Conservation (phyloP, 1,140 invertebrate genomes). For the Plectrocnemia conspersa region DNA sequence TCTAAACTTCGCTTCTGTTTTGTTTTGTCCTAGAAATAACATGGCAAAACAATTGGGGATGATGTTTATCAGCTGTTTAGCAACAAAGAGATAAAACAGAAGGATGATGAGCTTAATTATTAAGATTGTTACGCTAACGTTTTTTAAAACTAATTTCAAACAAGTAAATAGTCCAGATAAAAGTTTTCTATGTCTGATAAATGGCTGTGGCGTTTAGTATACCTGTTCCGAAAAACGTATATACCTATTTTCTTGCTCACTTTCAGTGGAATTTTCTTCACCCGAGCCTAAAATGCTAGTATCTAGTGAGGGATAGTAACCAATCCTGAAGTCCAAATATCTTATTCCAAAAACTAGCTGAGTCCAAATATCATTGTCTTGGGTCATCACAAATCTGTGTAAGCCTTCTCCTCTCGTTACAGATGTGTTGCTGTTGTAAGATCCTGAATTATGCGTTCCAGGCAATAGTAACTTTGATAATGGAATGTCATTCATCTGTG, state of each 20-base stretch:
- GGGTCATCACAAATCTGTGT: constrained; percentile 54
- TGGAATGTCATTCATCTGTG: constrained; percentile 52
- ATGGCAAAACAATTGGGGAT: no score
- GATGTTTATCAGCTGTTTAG: no score
- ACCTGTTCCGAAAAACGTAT: constrained; percentile 4
- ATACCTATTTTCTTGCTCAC: constrained; percentile 25
- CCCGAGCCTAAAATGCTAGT: background rate
- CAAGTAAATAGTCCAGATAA: no score
- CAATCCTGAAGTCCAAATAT: constrained; percentile 62
- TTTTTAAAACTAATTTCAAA: no score
- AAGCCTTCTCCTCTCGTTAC: constrained; percentile 45
- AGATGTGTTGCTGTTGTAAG: constrained; percentile 49
- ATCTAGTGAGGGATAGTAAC: constrained; percentile 50
- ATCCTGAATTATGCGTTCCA: constrained; percentile 67
- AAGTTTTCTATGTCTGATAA: no score
- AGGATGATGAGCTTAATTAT: no score
- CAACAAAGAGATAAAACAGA: no score
- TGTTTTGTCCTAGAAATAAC: no score
- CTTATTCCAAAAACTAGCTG: constrained; percentile 62
- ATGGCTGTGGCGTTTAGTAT: no score
- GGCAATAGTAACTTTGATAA: constrained; percentile 60
- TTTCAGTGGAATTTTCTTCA: constrained; percentile 6
- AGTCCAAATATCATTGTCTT: constrained; percentile 59
- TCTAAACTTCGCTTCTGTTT: no score
- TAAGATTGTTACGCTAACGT: no score